Evolutionary conservation across 2,797 vertebrate species (phyloP), one percentile per base, ranked within the genome.

Genomic region (Triplophysa bombifrons): DNA sequence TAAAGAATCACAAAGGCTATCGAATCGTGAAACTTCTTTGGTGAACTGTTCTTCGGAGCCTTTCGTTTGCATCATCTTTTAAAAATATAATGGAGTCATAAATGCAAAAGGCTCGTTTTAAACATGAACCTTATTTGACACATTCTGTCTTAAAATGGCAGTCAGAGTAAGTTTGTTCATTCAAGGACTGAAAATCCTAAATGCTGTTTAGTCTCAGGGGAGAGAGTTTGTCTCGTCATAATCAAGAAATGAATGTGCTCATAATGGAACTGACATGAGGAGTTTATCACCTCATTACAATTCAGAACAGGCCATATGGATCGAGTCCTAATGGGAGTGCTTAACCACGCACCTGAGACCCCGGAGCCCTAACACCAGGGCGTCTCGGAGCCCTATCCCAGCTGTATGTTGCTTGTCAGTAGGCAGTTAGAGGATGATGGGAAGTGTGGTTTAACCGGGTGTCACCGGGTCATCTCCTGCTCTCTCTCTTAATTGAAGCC

Each of bases 401-500:
- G 91, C 92, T 94, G 93, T 86, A 86, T 86, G 85, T 82, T 86
- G 58, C 87, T 92, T 88, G 93, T 93, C 90, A 92, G 86, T 86
- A 91, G 91, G 89, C 88, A 79, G 79, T 65, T 75, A 84, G 82
- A 30, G 81, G 85, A 69, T 83, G 81, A 65, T 82, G 86, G 78
- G 85, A 86, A 88, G 78, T 73, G 85, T 74, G 82, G 82, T 85
- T 72, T 74, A 89, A 78, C 81, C 73, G 69, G 84, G 86, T 87
- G 90, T 87, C 74, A 88, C 90, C 70, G 81, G 85, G 91, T 91
- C 85, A 86, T 88, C 88, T 88, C 85, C 83, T 88, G 77, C 85
- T 83, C 85, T 83, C 88, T 86, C 82, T 85, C 86, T 87, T 93
- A 93, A 93, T 92, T 93, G 91, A 93, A 91, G 91, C 86, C 84